Percentiles rank a stretch among this genome's conserved stretches.
These are phyloP conservation scores for Lepidurus apus DNA, from an alignment of 1,140 invertebrate genomes.

Conservation along the genomic window DNA sequence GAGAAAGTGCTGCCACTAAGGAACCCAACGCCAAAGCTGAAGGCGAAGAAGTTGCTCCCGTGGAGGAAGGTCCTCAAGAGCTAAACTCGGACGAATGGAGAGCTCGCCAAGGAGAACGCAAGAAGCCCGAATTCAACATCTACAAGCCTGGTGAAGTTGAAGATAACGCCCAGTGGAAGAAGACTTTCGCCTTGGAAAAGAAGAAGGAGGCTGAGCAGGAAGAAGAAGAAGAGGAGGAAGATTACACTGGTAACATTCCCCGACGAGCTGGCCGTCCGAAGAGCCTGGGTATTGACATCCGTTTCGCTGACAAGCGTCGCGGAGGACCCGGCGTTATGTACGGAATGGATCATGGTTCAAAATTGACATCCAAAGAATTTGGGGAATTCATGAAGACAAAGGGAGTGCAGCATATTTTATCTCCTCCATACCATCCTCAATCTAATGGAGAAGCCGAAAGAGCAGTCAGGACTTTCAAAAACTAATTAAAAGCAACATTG, in stretches of 20 bases:
- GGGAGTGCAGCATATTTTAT: slow-evolving; percentile 38
- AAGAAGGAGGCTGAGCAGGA: slow-evolving; percentile 60
- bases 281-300: slow-evolving; percentile 81
- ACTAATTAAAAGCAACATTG: background rate
- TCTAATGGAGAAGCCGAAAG: slow-evolving; percentile 47
- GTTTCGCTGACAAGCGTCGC: slow-evolving; percentile 74
- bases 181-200: slow-evolving; percentile 76
- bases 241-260: slow-evolving; percentile 59
- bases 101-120: slow-evolving; percentile 62
- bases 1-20: slow-evolving; percentile 30
- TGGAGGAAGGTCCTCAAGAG: slow-evolving; percentile 47
- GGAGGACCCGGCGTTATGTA: slow-evolving; percentile 57
- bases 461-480: too few relatives aligned
- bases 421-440: slow-evolving; percentile 43
- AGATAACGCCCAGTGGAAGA: slow-evolving; percentile 84
- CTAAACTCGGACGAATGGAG: slow-evolving; percentile 86
- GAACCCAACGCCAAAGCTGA: slow-evolving; percentile 57
- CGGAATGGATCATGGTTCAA: slow-evolving; percentile 46
- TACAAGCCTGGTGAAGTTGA: slow-evolving; percentile 88
- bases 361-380: slow-evolving; percentile 46
- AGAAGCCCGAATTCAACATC: slow-evolving; percentile 78
- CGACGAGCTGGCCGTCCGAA: slow-evolving; percentile 82
- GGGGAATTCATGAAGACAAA: slow-evolving; percentile 43
- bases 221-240: slow-evolving; percentile 54
- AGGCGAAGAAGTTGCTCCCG: slow-evolving; percentile 49